A percentile compares a stretch with the other conserved stretches of the same genome.
Evolutionary conservation across 2,113 vertebrate genomes (phyloP).

Genomic region (Urocynchramus pylzowi): DNA sequence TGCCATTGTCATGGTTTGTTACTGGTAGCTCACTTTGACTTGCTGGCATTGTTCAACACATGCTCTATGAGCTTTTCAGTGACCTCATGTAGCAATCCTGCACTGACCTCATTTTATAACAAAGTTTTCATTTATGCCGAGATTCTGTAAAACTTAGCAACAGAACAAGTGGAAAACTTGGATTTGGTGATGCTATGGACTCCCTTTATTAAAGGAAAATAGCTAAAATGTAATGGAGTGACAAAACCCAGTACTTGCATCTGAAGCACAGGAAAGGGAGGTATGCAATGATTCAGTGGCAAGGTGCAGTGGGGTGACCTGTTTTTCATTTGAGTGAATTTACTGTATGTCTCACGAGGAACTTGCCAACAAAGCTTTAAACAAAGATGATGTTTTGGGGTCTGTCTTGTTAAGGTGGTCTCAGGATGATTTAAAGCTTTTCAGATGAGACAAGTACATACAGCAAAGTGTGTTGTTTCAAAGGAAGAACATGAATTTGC

Average conservation of each 20-base stretch:
- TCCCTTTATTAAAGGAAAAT: background rate
- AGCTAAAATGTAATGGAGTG: background rate
- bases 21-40: background rate
- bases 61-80: background rate
- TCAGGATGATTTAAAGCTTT: background rate
- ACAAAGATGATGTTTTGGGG: background rate
- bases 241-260: background rate
- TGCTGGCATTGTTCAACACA: background rate
- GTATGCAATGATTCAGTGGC: background rate
- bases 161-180: background rate
- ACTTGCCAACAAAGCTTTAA: background rate
- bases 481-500: background rate
- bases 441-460: background rate
- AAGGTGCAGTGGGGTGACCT: background rate
- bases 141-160: background rate
- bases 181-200: background rate
- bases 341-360: background rate
- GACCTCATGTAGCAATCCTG: background rate
- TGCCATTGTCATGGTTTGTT: background rate
- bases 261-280: background rate
- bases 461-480: background rate
- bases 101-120: background rate
- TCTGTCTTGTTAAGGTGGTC: background rate
- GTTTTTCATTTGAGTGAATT: background rate
- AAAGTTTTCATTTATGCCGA: background rate